phyloP scores from a whole-genome alignment of 2,888 invertebrate species.

The Ormyrus nitidulus region DNA sequence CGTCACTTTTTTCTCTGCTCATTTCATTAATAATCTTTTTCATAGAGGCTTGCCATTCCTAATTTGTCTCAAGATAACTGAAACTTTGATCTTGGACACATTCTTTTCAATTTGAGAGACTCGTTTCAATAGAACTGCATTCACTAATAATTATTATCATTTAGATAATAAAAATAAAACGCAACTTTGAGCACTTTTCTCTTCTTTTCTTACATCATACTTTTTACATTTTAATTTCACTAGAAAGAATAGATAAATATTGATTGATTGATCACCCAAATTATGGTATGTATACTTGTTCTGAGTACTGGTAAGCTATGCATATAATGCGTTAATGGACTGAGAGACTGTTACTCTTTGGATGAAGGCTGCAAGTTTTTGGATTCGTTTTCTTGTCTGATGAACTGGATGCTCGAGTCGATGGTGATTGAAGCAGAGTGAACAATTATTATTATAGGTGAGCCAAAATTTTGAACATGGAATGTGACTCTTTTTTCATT shows the following conservation, averaged over 20 bases:
- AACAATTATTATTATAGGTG: conserved; percentile 61
- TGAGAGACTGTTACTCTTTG: conserved; percentile 59
- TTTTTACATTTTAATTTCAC: background rate
- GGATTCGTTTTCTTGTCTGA: conserved; percentile 58
- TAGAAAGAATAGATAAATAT: too few species aligned
- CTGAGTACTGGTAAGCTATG: conserved; percentile 12
- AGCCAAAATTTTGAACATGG: conserved; percentile 59
- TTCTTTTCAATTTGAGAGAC: conserved; percentile 59
- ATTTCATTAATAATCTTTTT: conserved; percentile 17
- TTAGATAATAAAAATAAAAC: conserved; percentile 61
- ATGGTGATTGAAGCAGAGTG: conserved; percentile 58
- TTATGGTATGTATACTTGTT: background rate
- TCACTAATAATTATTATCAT: conserved; percentile 58
- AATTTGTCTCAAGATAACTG: background rate
- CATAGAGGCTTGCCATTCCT: background rate
- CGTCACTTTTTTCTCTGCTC: conserved; percentile 4
- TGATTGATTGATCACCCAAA: too few species aligned
- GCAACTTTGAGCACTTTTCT: background rate
- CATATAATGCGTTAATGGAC: conserved; percentile 37
- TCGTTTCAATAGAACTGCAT: conserved; percentile 41
- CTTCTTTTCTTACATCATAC: background rate
- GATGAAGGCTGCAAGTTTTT: conserved; percentile 62
- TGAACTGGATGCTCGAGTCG: conserved; percentile 59
- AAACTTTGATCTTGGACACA: conserved; percentile 58
- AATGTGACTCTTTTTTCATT: conserved; percentile 55